Conservation (phyloP, 1,140 invertebrate genomes). For the Pseudomyrmex gracilis region DNA sequence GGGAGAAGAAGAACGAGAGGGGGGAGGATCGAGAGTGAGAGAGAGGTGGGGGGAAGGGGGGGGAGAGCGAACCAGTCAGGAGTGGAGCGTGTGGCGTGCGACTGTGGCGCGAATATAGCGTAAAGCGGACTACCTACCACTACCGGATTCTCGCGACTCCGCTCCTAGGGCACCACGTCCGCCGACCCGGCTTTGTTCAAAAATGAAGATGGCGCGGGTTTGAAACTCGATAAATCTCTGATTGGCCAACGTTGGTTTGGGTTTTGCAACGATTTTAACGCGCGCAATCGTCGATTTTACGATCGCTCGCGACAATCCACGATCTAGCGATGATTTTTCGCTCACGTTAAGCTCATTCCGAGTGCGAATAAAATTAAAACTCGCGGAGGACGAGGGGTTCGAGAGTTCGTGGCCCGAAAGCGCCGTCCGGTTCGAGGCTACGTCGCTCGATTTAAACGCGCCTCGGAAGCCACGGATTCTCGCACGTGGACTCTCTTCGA, state of each 20-base stretch:
- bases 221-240: constrained; percentile 87
- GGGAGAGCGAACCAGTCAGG: constrained; percentile 74
- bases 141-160: constrained; percentile 62
- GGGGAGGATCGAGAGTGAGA: constrained; percentile 2
- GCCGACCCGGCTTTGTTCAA: constrained; percentile 89
- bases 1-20: constrained; percentile 14
- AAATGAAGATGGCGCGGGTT: constrained; percentile 93
- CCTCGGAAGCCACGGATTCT: constrained; percentile 65
- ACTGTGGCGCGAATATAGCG: constrained; percentile 77
- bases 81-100: constrained; percentile 69
- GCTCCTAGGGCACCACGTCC: constrained; percentile 60
- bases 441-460: constrained; percentile 78
- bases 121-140: constrained; percentile 74
- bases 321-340: constrained; percentile 56
- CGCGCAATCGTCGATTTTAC: constrained; percentile 42
- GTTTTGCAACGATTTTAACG: constrained; percentile 23
- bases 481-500: too few relatives aligned
- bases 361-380: constrained; percentile 77
- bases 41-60: constrained; percentile 62
- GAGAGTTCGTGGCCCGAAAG: constrained; percentile 84
- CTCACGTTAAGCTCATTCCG: constrained; percentile 37
- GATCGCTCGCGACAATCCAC: constrained; percentile 34
- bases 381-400: constrained; percentile 85
- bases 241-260: constrained; percentile 85
- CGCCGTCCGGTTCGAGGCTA: constrained; percentile 83